Evolutionary conservation across 92 coral and sea anemone genomes (phyloP).

Genomic region (Umimayanthus kanabou): DNA sequence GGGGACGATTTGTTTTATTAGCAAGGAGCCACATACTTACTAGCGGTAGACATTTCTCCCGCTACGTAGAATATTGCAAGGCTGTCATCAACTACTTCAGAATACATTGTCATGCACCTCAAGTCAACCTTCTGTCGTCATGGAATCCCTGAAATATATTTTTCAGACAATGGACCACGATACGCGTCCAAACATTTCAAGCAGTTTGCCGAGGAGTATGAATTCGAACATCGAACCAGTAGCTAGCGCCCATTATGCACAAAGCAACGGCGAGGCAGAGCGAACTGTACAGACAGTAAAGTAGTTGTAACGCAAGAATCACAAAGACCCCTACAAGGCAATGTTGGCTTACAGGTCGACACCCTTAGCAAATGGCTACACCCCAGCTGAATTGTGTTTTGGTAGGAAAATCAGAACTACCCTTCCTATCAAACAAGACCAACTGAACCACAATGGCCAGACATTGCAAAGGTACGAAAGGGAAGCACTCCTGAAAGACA

Average conservation of each 20-base stretch:
- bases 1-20: conserved; percentile 41
- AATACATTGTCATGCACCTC: conserved; percentile 15
- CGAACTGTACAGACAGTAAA: conserved; percentile 24
- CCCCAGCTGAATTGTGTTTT: conserved; percentile 39
- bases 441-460: conserved; percentile 17
- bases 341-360: conserved; percentile 34
- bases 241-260: conserved; percentile 4
- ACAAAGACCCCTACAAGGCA: conserved; percentile 41
- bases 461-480: no score
- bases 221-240: conserved; percentile 18
- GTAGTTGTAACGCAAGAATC: conserved; percentile 17
- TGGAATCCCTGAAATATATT: conserved; percentile 27
- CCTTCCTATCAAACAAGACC: conserved; percentile 10
- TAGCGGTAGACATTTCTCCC: conserved; percentile 47
- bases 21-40: conserved; percentile 40
- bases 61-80: conserved; percentile 44
- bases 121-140: conserved; percentile 31
- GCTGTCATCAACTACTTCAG: conserved; percentile 34
- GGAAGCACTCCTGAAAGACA: no score
- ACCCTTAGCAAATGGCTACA: conserved; percentile 41
- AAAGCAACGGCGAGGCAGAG: conserved; percentile 33
- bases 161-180: conserved; percentile 25
- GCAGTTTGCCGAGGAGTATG: no score
- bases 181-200: conserved; percentile 14
- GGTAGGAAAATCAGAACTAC: no score